Base-by-base conservation (phyloP, 2,113 vertebrate genomes). In the Meriones unguiculatus region DNA sequence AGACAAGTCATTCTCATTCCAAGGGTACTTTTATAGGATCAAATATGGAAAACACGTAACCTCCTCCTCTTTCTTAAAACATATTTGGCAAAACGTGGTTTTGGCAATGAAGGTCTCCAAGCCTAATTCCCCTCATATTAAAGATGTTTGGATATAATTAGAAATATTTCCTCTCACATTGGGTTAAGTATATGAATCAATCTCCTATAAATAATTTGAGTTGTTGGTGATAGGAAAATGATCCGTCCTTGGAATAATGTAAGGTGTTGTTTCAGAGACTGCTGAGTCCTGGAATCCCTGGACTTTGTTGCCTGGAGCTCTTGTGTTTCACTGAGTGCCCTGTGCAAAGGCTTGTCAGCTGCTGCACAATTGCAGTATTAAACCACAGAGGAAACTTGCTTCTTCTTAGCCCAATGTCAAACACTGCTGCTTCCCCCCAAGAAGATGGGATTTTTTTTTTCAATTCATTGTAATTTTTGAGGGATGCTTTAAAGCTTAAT, bases 71-170 rank as follows among this genome's bases (percentile, higher is more conserved):
- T 98, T 98, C 97, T 97, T 98, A 98, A 98, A 98, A 98, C 97
- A 98, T 98, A 98, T 98, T 98, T 98, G 98, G 98, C 98, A 98
- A 99, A 98, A 98, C 94, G 97, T 97, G 78, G 97, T 98, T 98
- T 98, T 99, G 98, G 98, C 98, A 98, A 98, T 97, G 97, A 98
- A 98, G 93, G 97, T 96, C 97, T 95, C 98, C 98, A 97, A 98
- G 89, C 93, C 95, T 98, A 98, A 98, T 98, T 98, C 97, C 96
- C 97, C 95, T 98, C 77, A 67, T 98, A 98, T 97, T 98, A 98
- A 98, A 98, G 17, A 90, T 97, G 98, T 97, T 98, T 97, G 97
- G 98, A 98, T 99, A 99, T 99, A 99, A 99, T 98, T 99, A 99
- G 98, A 98, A 98, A 97, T 98, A 99, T 98, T 97, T 94, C 94